These are phyloP conservation scores for Nibea coibor DNA, from an alignment of 2,113 vertebrate species.

Conservation along the genomic window DNA sequence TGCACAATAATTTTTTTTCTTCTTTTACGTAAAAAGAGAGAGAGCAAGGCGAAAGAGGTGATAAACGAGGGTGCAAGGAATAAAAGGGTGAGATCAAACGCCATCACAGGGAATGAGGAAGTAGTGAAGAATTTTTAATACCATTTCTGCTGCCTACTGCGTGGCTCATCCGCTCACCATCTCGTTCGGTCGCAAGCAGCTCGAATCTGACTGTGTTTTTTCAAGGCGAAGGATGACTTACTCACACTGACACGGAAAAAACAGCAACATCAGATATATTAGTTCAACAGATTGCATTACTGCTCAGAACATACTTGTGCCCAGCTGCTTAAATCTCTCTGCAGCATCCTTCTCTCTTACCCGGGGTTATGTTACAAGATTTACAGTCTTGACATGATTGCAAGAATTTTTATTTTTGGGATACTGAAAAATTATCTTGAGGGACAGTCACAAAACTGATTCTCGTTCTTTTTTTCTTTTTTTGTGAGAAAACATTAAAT, in stretches of 20 bases:
- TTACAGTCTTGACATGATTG: neutral
- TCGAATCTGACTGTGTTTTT: slow-evolving; percentile 28
- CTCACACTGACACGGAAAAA: slow-evolving; percentile 53
- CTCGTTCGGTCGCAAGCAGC: slow-evolving; percentile 33
- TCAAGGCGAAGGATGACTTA: slow-evolving; percentile 51
- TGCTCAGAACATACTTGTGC: slow-evolving; percentile 53
- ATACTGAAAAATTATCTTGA: neutral
- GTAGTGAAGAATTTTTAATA: slow-evolving; percentile 52
- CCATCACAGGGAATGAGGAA: slow-evolving; percentile 71
- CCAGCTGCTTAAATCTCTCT: slow-evolving; percentile 54
- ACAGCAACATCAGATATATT: slow-evolving; percentile 59
- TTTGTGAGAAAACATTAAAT: neutral
- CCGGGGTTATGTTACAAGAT: slow-evolving; percentile 24
- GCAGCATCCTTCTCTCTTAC: slow-evolving; percentile 23
- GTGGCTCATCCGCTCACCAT: slow-evolving; percentile 54
- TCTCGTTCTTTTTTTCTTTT: neutral
- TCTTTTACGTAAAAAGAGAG: slow-evolving; percentile 6
- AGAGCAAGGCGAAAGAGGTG: slow-evolving; percentile 21
- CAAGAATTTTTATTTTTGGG: neutral
- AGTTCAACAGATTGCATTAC: slow-evolving; percentile 64
- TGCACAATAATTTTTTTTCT: slow-evolving; percentile 16
- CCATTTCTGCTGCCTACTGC: slow-evolving; percentile 18
- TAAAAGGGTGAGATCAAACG: slow-evolving; percentile 61
- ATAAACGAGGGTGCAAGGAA: slow-evolving; percentile 43
- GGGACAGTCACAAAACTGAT: neutral